Conservation (phyloP, 2,113 vertebrate species). For the Cathartes aura region DNA sequence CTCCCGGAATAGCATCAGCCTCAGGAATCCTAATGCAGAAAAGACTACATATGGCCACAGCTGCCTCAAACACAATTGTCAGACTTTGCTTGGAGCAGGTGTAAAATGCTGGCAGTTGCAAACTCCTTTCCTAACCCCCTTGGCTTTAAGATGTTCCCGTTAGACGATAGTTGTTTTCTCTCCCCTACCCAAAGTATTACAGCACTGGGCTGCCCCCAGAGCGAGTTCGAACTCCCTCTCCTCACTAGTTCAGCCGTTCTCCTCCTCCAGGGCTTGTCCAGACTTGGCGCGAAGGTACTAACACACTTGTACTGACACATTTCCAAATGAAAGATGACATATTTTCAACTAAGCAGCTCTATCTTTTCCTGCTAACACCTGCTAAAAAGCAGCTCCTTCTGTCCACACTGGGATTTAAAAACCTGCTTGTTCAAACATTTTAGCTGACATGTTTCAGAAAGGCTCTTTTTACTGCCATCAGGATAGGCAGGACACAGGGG, state of each 20-base stretch:
- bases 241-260: neutral
- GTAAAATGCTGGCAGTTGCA: neutral
- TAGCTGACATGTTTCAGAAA: conserved; percentile 23
- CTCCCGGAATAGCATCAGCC: neutral
- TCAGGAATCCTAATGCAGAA: neutral
- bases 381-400: conserved; percentile 48
- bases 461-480: neutral
- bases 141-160: neutral
- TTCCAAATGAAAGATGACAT: conserved; percentile 57
- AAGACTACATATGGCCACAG: neutral
- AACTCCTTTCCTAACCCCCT: neutral
- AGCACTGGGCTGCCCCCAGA: neutral
- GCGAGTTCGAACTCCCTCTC: neutral
- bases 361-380: conserved; percentile 55
- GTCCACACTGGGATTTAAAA: conserved; percentile 22
- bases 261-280: neutral
- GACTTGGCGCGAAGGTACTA: conserved; percentile 36
- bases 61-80: neutral
- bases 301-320: conserved; percentile 23
- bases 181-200: neutral
- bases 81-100: neutral
- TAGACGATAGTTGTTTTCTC: neutral
- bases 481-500: neutral
- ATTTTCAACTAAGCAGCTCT: conserved; percentile 47
- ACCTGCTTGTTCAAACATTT: conserved; percentile 28